Evolutionary conservation across 1,140 invertebrate species (phyloP), one percentile per base, ranked within the genome.

Genomic region (Drosophila virilis): DNA sequence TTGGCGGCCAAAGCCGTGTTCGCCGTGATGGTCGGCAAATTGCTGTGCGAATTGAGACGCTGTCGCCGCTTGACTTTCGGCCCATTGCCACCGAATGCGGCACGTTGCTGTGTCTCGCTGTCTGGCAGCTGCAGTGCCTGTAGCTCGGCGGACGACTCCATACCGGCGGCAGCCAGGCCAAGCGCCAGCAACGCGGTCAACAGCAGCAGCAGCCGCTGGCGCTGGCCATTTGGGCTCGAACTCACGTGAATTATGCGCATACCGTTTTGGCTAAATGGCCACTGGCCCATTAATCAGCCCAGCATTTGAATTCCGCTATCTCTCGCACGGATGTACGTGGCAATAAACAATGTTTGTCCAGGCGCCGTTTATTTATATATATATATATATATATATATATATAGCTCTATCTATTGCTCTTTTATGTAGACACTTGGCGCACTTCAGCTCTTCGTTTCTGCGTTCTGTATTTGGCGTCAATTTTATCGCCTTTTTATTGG

Each of bases 401-500:
- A 28, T 22, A 22, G 22, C 10, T 50, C 6, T 59, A 6, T 40
- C 42, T 51, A 8, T 61, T n/a, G 48, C 61, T 66, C 7, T 37
- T 51, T 69, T 42, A 35, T 55, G 22, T 28, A 5, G 22, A 8
- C 32, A 13, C 40, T 42, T 40, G 40, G 6, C n/a, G n/a, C 12
- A 6, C n/a, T 52, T 52, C 33, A 6, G 22, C 28, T 37, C 12
- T 28, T 32, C 28, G 8, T 17, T 46, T 42, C n/a, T 46, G 42
- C 43, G 55, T 46, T 28, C 22, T 74, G 73, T 78, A 71, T 82
- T 69, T 77, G 79, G 74, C 88, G 74, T 80, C 81, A 85, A 78
- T 81, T 89, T 89, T 90, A 85, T 90, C 82, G 78, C 86, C 78
- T 65, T 85, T 90, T 90, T 89, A 90, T 89, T 89, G 89, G 85